Conservation (phyloP, 2,888 invertebrate species). For the Orthosia gracilis region DNA sequence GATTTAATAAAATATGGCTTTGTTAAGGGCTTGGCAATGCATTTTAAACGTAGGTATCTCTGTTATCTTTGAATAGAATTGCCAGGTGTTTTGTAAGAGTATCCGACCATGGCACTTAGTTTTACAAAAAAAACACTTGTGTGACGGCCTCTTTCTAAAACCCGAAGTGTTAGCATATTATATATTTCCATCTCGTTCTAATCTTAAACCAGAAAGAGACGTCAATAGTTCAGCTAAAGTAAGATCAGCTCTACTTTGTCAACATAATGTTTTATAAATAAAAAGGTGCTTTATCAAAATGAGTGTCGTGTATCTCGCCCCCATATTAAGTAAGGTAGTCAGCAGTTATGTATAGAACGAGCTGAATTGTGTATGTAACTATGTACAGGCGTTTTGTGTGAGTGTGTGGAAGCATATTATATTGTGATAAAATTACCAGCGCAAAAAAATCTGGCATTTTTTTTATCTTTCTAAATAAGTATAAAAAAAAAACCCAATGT, state of each 20-base stretch:
- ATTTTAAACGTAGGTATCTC: not conserved
- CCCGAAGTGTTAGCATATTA: too few relatives aligned
- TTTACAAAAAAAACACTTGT: too few relatives aligned
- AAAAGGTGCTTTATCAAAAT: conserved; percentile 34
- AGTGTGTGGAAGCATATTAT: conserved; percentile 7
- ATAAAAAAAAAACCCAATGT: too few relatives aligned
- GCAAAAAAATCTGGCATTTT: too few relatives aligned
- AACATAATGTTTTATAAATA: not conserved
- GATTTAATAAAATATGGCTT: conserved; percentile 3
- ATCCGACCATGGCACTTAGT: too few relatives aligned
- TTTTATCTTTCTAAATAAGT: too few relatives aligned
- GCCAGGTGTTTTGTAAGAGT: not conserved
- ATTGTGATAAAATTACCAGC: conserved; percentile 10
- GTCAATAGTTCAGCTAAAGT: too few relatives aligned
- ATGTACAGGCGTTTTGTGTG: conserved; percentile 38
- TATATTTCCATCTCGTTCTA: not conserved
- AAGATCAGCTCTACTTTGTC: not conserved
- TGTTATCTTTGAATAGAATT: not conserved
- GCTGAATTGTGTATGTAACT: conserved; percentile 34
- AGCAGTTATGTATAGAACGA: conserved; percentile 21
- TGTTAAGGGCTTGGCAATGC: not conserved
- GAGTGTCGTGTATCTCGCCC: conserved; percentile 41
- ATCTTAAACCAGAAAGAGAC: not conserved
- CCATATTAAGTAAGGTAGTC: conserved; percentile 23
- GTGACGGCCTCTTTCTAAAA: too few relatives aligned